phyloP scores from a whole-genome alignment of 2,888 invertebrate species.

The Tryphoninae sp. region DNA sequence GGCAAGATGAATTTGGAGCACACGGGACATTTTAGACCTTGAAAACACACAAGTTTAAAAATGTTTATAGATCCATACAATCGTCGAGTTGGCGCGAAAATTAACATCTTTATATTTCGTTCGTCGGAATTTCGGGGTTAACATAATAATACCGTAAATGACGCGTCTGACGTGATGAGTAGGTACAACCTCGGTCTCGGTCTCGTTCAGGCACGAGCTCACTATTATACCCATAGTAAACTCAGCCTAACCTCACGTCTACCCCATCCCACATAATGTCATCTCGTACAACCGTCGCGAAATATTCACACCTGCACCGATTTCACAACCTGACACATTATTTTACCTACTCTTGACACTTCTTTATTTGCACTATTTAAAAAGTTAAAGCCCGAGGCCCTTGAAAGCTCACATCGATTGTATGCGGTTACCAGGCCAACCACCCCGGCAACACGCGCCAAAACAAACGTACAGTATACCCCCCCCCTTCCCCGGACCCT shows the following conservation, averaged over 20 bases:
- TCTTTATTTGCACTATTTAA: slow-evolving; percentile 24
- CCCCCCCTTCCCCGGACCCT: slow-evolving; percentile 13
- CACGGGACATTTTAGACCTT: slow-evolving; percentile 99
- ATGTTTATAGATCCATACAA: slow-evolving; percentile 1
- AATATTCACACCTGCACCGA: neutral
- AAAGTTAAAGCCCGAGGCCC: slow-evolving; percentile 34
- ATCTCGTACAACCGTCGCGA: slow-evolving; percentile 13
- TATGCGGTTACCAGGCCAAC: slow-evolving; percentile 80
- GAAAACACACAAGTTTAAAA: slow-evolving; percentile 76
- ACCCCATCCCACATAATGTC: slow-evolving; percentile 69
- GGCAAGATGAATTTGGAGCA: slow-evolving; percentile 99
- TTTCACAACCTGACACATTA: neutral
- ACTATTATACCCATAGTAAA: slow-evolving; percentile 80
- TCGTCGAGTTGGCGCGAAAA: neutral
- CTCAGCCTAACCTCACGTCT: slow-evolving; percentile 70
- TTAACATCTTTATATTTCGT: neutral
- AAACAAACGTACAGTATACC: slow-evolving; percentile 71
- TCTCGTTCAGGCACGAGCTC: slow-evolving; percentile 79
- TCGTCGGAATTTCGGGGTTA: neutral
- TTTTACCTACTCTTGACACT: slow-evolving; percentile 2
- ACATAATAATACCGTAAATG: slow-evolving; percentile 75
- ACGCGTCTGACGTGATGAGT: slow-evolving; percentile 77
- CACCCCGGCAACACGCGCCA: slow-evolving; percentile 78
- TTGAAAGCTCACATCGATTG: slow-evolving; percentile 76
- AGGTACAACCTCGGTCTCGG: slow-evolving; percentile 78